These are phyloP conservation scores for Drosophila varians DNA, from an alignment of 1,140 invertebrate genomes.

Conservation along the genomic window DNA sequence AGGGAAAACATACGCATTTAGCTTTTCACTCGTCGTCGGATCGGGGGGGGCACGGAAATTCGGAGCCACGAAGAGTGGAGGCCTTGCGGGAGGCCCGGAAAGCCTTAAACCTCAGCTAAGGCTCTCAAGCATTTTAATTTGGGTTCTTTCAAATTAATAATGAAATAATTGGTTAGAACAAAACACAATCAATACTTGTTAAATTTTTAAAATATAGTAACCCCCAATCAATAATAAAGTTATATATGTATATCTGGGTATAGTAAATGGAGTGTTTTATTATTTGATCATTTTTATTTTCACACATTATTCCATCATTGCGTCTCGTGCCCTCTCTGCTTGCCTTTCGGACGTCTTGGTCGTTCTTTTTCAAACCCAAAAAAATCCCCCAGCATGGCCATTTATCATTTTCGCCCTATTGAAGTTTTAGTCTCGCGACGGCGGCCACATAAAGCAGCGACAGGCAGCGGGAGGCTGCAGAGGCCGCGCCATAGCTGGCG, in stretches of 20 bases:
- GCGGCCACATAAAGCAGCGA: slow-evolving; percentile 73
- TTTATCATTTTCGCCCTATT: slow-evolving; percentile 81
- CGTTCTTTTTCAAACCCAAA: slow-evolving; percentile 11
- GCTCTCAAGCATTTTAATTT: slow-evolving; percentile 1
- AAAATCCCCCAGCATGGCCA: slow-evolving; percentile 66
- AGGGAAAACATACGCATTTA: slow-evolving; percentile 52
- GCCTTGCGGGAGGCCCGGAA: neutral
- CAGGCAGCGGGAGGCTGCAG: slow-evolving; percentile 63
- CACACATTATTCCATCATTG: slow-evolving; percentile 43
- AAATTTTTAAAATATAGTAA: neutral
- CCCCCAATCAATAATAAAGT: neutral
- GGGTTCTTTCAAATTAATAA: neutral
- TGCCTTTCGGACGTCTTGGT: neutral
- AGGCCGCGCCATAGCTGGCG: slow-evolving; percentile 19
- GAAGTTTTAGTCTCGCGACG: slow-evolving; percentile 75
- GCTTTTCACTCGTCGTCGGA: slow-evolving; percentile 44
- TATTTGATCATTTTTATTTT: slow-evolving; percentile 70
- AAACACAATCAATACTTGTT: neutral
- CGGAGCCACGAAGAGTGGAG: neutral
- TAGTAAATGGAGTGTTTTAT: neutral
- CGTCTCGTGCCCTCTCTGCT: neutral
- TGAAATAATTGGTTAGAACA: neutral
- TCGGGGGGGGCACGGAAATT: slow-evolving; percentile 12
- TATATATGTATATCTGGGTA: neutral
- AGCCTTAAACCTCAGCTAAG: neutral